These are phyloP conservation scores for Dolomedes plantarius DNA, from an alignment of 2,888 invertebrate species.

Conservation along the genomic window DNA sequence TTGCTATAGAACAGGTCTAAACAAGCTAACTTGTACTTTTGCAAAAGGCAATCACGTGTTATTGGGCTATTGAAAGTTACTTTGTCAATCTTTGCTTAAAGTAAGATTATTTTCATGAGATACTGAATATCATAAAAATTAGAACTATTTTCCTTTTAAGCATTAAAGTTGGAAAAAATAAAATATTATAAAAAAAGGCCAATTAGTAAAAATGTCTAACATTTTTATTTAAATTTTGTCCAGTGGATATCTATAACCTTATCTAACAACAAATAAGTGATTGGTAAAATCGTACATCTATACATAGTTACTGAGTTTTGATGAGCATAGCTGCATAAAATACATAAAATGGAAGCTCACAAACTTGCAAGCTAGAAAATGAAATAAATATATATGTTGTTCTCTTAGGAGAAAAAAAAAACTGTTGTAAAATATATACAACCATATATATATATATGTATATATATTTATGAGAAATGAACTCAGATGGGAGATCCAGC, in stretches of 20 bases:
- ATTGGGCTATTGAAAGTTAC: background rate
- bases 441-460: conserved; percentile 36
- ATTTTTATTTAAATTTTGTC: too few relatives aligned
- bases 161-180: too few relatives aligned
- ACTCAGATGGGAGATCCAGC: conserved; percentile 55
- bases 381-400: conserved; percentile 40
- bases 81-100: background rate
- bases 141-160: too few relatives aligned
- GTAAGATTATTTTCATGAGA: too few relatives aligned
- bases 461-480: conserved; percentile 28
- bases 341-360: background rate
- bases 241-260: too few relatives aligned
- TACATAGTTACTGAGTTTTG: background rate
- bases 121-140: too few relatives aligned
- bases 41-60: background rate
- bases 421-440: conserved; percentile 28
- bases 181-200: too few relatives aligned
- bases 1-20: background rate
- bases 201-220: too few relatives aligned
- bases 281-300: too few relatives aligned
- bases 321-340: background rate
- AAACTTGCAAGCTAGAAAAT: background rate
- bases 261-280: too few relatives aligned
- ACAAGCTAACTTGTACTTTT: background rate
- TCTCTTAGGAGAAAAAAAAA: background rate